phyloP scores from a whole-genome alignment of 2,797 vertebrate species.

The Linurgus olivaceus region DNA sequence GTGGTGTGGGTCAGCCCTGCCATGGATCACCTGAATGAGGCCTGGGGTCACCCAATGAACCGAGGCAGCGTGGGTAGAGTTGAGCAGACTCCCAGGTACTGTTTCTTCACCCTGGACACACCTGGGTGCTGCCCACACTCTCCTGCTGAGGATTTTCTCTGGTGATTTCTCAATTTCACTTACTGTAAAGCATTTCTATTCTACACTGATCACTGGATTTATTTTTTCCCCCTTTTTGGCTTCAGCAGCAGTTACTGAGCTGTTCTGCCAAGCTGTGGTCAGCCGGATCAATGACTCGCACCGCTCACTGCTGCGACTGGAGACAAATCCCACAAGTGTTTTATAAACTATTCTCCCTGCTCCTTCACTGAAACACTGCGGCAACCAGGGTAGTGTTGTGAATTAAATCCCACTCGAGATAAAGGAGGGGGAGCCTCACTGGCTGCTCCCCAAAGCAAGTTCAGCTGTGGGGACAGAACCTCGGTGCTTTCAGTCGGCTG shows the following conservation, averaged over 20 bases:
- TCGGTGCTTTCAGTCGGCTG: fast-evolving
- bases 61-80: fast-evolving
- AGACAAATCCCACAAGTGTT: not conserved
- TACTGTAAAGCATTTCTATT: not conserved
- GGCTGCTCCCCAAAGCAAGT: not conserved
- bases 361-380: not conserved
- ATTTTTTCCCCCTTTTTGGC: not conserved
- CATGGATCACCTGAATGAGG: fast-evolving
- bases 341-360: not conserved
- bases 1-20: not conserved
- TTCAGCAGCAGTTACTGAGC: not conserved
- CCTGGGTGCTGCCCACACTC: not conserved
- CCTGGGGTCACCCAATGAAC: fast-evolving
- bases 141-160: not conserved
- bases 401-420: not conserved
- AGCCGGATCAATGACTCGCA: not conserved
- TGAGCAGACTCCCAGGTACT: not conserved
- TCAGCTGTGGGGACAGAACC: not conserved
- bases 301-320: not conserved
- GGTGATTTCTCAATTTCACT: not conserved
- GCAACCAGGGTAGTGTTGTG: not conserved
- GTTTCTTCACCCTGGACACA: not conserved
- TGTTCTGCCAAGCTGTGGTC: not conserved
- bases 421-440: fast-evolving
- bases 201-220: not conserved